Percentiles rank a stretch among this genome's conserved stretches.
Conservation (phyloP, 2,113 vertebrate species). For the Haemorhous mexicanus region DNA sequence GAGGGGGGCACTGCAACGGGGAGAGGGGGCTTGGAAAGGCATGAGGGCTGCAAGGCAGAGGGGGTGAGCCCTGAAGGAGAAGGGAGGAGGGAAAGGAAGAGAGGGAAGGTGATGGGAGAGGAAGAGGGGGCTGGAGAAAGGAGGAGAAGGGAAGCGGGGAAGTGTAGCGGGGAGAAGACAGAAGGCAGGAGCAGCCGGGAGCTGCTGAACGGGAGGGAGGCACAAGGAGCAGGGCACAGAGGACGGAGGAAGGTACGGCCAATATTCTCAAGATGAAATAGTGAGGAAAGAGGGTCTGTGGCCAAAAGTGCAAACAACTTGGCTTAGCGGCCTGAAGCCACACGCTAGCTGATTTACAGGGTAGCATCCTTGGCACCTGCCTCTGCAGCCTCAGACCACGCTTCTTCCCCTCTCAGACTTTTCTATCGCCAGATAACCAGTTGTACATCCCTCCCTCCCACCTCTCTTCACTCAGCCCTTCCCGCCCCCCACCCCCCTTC, state of each 20-base stretch:
- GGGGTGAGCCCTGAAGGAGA: not conserved
- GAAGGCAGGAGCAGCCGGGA: not conserved
- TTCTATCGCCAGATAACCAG: conserved; percentile 25
- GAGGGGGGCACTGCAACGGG: not conserved
- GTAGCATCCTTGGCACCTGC: conserved; percentile 27
- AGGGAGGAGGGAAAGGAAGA: not conserved
- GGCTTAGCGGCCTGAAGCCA: not conserved
- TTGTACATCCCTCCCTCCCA: conserved; percentile 30
- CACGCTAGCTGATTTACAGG: conserved; percentile 19
- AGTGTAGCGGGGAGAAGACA: not conserved
- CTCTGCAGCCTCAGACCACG: not conserved
- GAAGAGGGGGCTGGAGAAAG: not conserved
- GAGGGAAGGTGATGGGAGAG: not conserved
- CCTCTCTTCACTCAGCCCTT: conserved; percentile 13
- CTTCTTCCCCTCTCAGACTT: not conserved
- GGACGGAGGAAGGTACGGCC: not conserved
- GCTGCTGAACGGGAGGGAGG: not conserved
- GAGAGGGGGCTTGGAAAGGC: not conserved
- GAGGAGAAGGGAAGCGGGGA: not conserved
- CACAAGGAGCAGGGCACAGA: not conserved
- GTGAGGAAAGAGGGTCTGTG: not conserved
- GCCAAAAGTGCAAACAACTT: conserved; percentile 37
- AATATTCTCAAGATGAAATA: not conserved
- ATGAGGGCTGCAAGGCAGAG: not conserved
- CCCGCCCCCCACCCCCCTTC: conserved; percentile 27